A percentile compares a stretch with the other conserved stretches of the same genome.
These are phyloP conservation scores for Trisateles emortualis DNA, from an alignment of 2,888 invertebrate genomes.

Conservation along the genomic window DNA sequence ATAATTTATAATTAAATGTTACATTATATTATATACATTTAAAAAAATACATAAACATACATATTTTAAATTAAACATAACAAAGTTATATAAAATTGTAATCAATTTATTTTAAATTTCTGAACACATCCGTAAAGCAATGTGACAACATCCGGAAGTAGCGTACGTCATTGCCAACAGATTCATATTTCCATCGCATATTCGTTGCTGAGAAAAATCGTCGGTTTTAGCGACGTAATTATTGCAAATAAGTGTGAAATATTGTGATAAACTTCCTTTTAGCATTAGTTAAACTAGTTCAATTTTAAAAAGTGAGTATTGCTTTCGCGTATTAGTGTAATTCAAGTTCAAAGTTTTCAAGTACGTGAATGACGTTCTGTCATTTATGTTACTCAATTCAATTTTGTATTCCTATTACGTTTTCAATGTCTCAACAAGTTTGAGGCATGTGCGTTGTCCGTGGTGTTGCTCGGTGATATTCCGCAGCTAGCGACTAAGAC, in stretches of 20 bases:
- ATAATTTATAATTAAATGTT: too few relatives aligned
- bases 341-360: slow-evolving; percentile 64
- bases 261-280: slow-evolving; percentile 81
- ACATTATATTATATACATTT: too few relatives aligned
- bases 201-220: slow-evolving; percentile 69
- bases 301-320: slow-evolving; percentile 83
- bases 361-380: slow-evolving; percentile 79
- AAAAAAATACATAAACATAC: too few relatives aligned
- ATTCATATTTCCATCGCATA: slow-evolving; percentile 72
- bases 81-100: too few relatives aligned
- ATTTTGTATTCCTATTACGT: slow-evolving; percentile 68
- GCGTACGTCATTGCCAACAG: slow-evolving; percentile 85
- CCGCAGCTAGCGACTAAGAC: slow-evolving; percentile 53
- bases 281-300: slow-evolving; percentile 81
- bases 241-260: slow-evolving; percentile 78
- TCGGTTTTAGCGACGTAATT: slow-evolving; percentile 78
- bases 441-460: slow-evolving; percentile 51
- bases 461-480: slow-evolving; percentile 48
- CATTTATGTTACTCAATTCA: slow-evolving; percentile 82
- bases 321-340: slow-evolving; percentile 53
- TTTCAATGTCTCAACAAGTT: slow-evolving; percentile 55
- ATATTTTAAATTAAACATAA: background rate
- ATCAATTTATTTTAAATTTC: background rate
- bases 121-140: slow-evolving; percentile 48
- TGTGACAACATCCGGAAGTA: slow-evolving; percentile 81